phyloP scores from a whole-genome alignment of 2,888 invertebrate genomes.

The Agonum fuliginosum region DNA sequence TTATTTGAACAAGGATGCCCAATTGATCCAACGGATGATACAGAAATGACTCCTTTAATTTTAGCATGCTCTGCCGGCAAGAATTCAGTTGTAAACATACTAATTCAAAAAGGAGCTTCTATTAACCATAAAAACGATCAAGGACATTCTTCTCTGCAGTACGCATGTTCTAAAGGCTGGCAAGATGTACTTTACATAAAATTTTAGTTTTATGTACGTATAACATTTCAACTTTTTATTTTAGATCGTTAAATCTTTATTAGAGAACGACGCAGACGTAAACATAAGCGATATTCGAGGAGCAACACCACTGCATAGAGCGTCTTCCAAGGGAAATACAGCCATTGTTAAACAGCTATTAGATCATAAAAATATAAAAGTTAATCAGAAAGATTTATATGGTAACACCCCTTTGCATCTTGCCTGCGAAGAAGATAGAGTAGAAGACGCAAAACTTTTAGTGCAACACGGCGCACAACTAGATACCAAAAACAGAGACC shows the following conservation, averaged over 20 bases:
- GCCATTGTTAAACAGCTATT: slow-evolving; percentile 82
- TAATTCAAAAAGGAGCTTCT: slow-evolving; percentile 82
- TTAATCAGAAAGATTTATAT: slow-evolving; percentile 80
- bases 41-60: slow-evolving; percentile 85
- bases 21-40: slow-evolving; percentile 84
- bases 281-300: slow-evolving; percentile 81
- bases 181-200: slow-evolving; percentile 75
- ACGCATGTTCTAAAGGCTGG: slow-evolving; percentile 90
- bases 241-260: slow-evolving; percentile 80
- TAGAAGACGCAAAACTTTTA: slow-evolving; percentile 80
- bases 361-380: slow-evolving; percentile 74
- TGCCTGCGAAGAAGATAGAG: slow-evolving; percentile 87
- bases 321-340: slow-evolving; percentile 84
- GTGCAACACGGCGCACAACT: slow-evolving; percentile 80
- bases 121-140: slow-evolving; percentile 83
- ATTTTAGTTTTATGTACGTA: slow-evolving; percentile 41
- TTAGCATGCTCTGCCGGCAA: slow-evolving; percentile 87
- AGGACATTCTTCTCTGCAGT: slow-evolving; percentile 88
- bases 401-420: slow-evolving; percentile 88
- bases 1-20: slow-evolving; percentile 80
- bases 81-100: slow-evolving; percentile 78
- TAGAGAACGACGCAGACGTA: slow-evolving; percentile 81
- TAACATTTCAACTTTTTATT: slow-evolving; percentile 28
- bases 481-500: slow-evolving; percentile 78
- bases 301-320: slow-evolving; percentile 86